Percentiles rank a stretch among this genome's conserved stretches.
Evolutionary conservation across 2,797 vertebrate species (phyloP).

Genomic region (Somateria mollissima): DNA sequence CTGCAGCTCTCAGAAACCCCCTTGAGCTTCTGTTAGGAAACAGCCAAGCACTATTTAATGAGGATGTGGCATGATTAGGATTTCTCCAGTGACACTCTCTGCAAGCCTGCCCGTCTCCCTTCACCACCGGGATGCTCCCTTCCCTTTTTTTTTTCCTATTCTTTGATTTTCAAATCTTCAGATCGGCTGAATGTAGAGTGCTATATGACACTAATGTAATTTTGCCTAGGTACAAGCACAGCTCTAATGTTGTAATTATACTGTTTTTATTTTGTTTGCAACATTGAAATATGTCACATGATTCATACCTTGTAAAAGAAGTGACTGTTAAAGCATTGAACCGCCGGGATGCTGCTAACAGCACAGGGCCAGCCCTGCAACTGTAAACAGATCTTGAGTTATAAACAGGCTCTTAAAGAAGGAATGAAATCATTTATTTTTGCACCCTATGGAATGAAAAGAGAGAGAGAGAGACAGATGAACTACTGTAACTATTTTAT

Average conservation of each 20-base stretch:
- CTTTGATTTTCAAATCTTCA: neutral
- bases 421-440: rapidly evolving
- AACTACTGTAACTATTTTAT: neutral
- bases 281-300: neutral
- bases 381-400: neutral
- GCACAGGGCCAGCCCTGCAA: neutral
- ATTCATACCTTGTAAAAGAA: neutral
- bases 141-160: neutral
- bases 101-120: rapidly evolving
- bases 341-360: rapidly evolving
- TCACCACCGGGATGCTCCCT: rapidly evolving
- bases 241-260: neutral
- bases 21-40: neutral
- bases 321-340: neutral
- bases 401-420: neutral
- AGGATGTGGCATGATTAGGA: rapidly evolving
- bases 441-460: too few species aligned
- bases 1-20: too few species aligned
- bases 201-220: neutral
- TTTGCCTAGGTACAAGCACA: neutral
- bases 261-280: neutral
- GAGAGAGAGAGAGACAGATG: rapidly evolving
- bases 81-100: too few species aligned
- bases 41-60: rapidly evolving
- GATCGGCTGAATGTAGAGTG: neutral